Evolutionary conservation across 1,140 invertebrate species (phyloP), one percentile per base, ranked within the genome.

Genomic region (Gonioctena quinquepunctata): DNA sequence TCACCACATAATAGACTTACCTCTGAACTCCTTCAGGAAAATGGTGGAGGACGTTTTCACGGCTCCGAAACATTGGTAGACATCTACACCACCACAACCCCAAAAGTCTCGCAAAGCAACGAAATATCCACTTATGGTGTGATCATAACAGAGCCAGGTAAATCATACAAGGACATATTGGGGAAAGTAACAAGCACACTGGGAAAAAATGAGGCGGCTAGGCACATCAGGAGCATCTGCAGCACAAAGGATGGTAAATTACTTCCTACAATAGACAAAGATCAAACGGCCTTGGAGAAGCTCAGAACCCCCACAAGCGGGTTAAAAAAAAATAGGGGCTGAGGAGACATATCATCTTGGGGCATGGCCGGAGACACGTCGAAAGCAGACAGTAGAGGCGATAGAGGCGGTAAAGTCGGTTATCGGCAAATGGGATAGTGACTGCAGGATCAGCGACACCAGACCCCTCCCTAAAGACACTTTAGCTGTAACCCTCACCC

Each of bases 381-480:
- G 25, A 67, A 2, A 68, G 61, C 60, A 18, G 72, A 74, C 13
- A 28, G 71, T 13, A 11, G 7, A n/a, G n/a, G n/a, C n/a, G n/a
- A n/a, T n/a, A n/a, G 28, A 21, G 18, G 67, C 66, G 5, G 27
- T 74, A 13, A n/a, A 65, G n/a, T 11, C 62, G 3, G 65, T 8
- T n/a, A 27, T 33, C 2, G 52, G 56, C 3, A 50, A 11, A 13
- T 7, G 18, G 13, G 28, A 5, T 11, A 13, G n/a, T 6, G 28
- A 66, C 3, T 8, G 28, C 11, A 28, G 22, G 7, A n/a, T 74
- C 6, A 54, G 66, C 13, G 42, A 64, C 21, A n/a, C 66, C 4
- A 72, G 73, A 26, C 66, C 61, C 13, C 28, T 48, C n/a, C 16
- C 8, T 5, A 56, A 63, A 33, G 50, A 66, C 11, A 74, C 66